Evolutionary conservation across 1,140 invertebrate genomes (phyloP), one percentile per base, ranked within the genome.

Genomic region (Bombus haemorrhoidalis): DNA sequence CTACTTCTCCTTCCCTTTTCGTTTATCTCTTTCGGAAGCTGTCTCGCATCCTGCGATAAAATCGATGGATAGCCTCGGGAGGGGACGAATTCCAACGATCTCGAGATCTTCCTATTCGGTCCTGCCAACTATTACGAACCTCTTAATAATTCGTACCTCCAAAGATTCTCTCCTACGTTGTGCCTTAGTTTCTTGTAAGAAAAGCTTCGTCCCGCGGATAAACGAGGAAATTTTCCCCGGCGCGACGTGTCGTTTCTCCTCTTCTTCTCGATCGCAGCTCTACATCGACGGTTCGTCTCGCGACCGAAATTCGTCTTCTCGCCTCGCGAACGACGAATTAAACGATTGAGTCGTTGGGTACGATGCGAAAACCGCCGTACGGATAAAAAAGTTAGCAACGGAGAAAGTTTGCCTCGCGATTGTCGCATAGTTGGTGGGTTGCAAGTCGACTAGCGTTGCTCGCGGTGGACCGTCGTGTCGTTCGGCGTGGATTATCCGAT

Each of bases 1-100:
- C 22, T 4, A 1, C 34, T 69, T 37, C 68, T 53, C 28, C 37
- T 59, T 62, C n/a, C 59, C 18, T 59, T 72, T 72, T 69, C n/a
- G 57, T 72, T 72, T 76, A 34, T 88, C 85, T 86, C 82, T 57
- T 69, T 53, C 43, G 43, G 34, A 53, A 71, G 74, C 75, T 69
- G 66, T 72, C 75, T 72, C 62, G 66, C 82, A 64, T 71, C 73
- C 53, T 28, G 15, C 68, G 62, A 43, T 39, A 86, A 88, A 86
- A 91, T 90, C 88, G 88, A 91, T 87, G 74, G 80, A 39, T 81
- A 73, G 66, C 77, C 76, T 18, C 68, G n/a, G 15, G 64, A 13
- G 15, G 62, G 69, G 62, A 68, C 71, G 59, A 69, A 41, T 72
- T 83, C 66, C 69, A 90, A 88, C 74, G 73, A 88, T 91, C 78